phyloP scores from a whole-genome alignment of 2,797 vertebrate species.

The Synanceia verrucosa region DNA sequence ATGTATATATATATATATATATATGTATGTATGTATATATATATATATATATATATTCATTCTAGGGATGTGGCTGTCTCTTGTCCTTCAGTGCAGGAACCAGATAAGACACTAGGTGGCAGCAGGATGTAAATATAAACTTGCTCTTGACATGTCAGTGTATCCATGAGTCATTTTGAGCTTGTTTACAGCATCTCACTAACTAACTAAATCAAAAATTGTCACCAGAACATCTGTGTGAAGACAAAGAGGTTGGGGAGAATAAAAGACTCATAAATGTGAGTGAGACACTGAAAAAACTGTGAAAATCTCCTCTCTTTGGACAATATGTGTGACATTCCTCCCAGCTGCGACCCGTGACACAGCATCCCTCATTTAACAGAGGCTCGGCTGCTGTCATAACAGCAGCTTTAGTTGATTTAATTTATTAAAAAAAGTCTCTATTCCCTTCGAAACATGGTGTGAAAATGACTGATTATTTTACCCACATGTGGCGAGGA shows the following conservation, averaged over 20 bases:
- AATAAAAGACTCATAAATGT: not conserved
- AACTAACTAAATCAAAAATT: not conserved
- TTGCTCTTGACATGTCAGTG: not conserved
- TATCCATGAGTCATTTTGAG: not conserved
- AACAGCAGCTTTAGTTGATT: slow-evolving; percentile 5
- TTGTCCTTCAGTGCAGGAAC: too few relatives aligned
- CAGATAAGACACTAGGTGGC: too few relatives aligned
- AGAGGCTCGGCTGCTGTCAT: not conserved
- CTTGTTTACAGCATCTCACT: not conserved
- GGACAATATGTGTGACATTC: slow-evolving; percentile 20
- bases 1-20: too few relatives aligned
- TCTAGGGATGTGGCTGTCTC: not conserved
- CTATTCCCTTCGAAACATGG: not conserved
- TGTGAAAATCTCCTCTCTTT: not conserved
- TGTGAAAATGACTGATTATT: not conserved
- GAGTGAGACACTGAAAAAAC: not conserved
- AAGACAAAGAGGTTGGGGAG: not conserved
- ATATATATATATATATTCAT: too few relatives aligned
- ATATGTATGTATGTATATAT: too few relatives aligned
- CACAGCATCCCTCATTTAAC: slow-evolving; percentile 9
- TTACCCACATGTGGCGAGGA: slow-evolving; percentile 1
- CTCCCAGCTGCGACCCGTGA: not conserved
- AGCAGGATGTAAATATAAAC: too few relatives aligned
- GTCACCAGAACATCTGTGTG: not conserved
- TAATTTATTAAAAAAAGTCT: slow-evolving; percentile 9